Conservation (phyloP, 2,113 vertebrate species). For the Rhinolophus sinicus region DNA sequence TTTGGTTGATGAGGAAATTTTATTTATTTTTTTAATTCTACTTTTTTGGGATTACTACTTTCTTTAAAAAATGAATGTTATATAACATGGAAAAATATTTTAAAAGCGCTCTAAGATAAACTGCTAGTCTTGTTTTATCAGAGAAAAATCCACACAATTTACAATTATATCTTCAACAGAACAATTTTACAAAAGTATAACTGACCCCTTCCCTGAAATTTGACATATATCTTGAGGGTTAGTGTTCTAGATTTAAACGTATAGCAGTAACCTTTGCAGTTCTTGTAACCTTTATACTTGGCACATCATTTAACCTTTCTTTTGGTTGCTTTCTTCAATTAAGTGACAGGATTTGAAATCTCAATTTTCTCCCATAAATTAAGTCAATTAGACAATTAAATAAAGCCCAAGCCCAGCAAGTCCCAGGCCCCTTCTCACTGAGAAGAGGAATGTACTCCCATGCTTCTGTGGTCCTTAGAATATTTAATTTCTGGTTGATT, state of each 20-base stretch:
- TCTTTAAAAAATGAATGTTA: background rate
- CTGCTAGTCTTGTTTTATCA: background rate
- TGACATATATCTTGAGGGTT: background rate
- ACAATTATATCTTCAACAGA: background rate
- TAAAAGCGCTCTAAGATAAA: background rate
- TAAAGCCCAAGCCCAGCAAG: background rate
- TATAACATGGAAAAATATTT: background rate
- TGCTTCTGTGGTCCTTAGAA: background rate
- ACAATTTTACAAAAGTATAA: background rate
- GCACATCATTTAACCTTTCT: background rate
- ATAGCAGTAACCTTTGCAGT: background rate
- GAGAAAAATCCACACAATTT: background rate
- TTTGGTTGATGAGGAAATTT: background rate
- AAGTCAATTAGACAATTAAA: constrained; percentile 28
- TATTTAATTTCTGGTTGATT: background rate
- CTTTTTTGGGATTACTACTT: background rate
- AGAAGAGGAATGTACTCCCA: background rate
- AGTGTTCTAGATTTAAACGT: background rate
- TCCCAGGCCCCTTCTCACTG: background rate
- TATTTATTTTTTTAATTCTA: background rate
- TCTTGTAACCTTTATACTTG: background rate
- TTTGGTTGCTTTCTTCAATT: constrained; percentile 14
- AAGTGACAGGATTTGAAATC: background rate
- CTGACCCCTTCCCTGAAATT: background rate
- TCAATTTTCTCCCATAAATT: constrained; percentile 5